These are phyloP conservation scores for Lagothrix lagotricha DNA, from an alignment of 2,797 vertebrate species.

Conservation along the genomic window DNA sequence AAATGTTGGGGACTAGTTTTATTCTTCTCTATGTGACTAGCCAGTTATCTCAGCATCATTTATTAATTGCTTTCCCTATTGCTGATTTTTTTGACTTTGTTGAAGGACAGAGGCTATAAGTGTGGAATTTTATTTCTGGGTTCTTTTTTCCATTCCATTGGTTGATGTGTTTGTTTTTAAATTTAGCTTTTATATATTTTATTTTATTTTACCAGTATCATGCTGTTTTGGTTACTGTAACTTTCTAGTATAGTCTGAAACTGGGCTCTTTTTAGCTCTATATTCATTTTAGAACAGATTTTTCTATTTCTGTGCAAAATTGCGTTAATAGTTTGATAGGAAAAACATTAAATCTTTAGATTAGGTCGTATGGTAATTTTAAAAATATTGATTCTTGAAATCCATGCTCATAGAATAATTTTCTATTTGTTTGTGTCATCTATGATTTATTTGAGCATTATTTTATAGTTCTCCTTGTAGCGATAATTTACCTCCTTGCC, in stretches of 20 bases:
- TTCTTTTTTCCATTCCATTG: too few species aligned
- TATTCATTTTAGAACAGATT: too few species aligned
- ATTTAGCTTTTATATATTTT: too few species aligned
- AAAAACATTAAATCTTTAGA: neutral
- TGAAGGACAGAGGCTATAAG: too few species aligned
- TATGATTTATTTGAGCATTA: neutral
- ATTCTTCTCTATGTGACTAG: too few species aligned
- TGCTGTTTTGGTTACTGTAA: neutral
- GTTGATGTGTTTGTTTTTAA: too few species aligned
- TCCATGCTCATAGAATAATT: neutral
- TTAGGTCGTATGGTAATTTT: neutral
- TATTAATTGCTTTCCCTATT: too few species aligned
- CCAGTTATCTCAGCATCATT: too few species aligned
- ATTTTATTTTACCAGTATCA: neutral
- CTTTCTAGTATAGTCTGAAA: neutral
- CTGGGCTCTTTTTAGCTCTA: neutral
- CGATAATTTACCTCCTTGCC: neutral
- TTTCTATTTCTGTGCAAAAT: neutral
- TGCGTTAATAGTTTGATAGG: neutral
- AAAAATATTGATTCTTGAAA: neutral
- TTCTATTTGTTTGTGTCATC: neutral
- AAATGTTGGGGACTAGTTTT: too few species aligned
- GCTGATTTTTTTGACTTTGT: too few species aligned
- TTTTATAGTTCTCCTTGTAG: neutral
- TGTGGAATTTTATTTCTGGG: too few species aligned